These are phyloP conservation scores for Rhinogobius similis DNA, from an alignment of 2,113 vertebrate genomes.

Conservation along the genomic window DNA sequence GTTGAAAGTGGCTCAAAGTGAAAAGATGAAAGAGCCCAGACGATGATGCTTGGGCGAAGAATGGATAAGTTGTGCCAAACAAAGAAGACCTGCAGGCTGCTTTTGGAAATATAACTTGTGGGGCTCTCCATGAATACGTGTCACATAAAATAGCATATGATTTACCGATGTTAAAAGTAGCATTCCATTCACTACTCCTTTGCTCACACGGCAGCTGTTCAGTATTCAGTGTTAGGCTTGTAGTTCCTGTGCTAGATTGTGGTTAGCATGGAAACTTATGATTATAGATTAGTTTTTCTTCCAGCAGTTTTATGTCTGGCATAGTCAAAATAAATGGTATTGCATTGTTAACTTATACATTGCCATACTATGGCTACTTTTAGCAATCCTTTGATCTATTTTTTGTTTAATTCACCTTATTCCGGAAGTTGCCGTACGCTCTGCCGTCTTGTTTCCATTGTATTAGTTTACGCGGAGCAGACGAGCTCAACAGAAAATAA, in stretches of 20 bases:
- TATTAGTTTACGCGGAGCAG: too few relatives aligned
- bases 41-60: constrained; percentile 7
- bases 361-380: not conserved
- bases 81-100: not conserved
- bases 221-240: not conserved
- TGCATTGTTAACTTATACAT: not conserved
- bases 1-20: constrained; percentile 2
- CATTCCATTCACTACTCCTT: not conserved
- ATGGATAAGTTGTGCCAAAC: not conserved
- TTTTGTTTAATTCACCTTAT: too few relatives aligned
- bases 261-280: not conserved
- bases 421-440: too few relatives aligned
- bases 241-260: not conserved
- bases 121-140: not conserved
- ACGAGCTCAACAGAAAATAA: too few relatives aligned
- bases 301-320: not conserved
- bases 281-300: too few relatives aligned
- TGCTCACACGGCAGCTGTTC: too few relatives aligned
- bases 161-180: not conserved
- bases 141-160: too few relatives aligned
- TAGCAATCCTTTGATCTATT: not conserved
- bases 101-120: constrained; percentile 9
- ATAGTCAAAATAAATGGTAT: not conserved
- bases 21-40: constrained; percentile 14
- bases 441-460: too few relatives aligned